Conservation (phyloP, 2,797 vertebrate species). For the Eidolon dupreanum region DNA sequence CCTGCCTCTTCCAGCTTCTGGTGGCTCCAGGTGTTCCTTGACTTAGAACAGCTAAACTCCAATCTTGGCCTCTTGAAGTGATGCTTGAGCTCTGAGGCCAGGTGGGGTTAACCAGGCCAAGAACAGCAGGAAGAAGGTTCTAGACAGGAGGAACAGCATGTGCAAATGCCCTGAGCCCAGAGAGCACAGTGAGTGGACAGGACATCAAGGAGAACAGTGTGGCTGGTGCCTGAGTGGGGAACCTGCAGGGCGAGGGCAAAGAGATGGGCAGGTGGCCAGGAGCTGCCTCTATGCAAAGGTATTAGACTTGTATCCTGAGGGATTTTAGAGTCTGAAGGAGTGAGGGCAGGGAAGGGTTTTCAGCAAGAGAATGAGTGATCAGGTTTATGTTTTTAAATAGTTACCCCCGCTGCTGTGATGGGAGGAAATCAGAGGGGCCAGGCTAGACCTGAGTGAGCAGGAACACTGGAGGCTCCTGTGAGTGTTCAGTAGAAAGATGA, state of each 20-base stretch:
- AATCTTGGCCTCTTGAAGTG: background rate
- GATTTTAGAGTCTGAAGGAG: background rate
- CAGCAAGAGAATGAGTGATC: background rate
- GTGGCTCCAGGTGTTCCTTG: background rate
- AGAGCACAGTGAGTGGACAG: too few relatives aligned
- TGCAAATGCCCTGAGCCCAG: background rate
- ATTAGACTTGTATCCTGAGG: background rate
- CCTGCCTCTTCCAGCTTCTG: background rate
- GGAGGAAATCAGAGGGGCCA: background rate
- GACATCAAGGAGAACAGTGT: background rate
- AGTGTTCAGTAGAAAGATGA: background rate
- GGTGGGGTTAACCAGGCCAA: too few relatives aligned
- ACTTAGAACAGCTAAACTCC: background rate
- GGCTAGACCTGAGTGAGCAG: background rate
- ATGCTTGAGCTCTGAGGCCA: too few relatives aligned
- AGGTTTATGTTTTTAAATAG: background rate
- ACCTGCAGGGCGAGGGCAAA: background rate
- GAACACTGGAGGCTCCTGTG: background rate
- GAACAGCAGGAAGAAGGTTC: background rate
- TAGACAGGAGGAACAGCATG: background rate
- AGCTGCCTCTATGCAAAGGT: rapidly evolving
- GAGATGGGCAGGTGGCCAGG: background rate
- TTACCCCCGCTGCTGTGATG: background rate
- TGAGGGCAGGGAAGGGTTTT: background rate
- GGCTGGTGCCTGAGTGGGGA: background rate